phyloP scores from a whole-genome alignment of 2,888 invertebrate species.

The Drosophila pegasa region DNA sequence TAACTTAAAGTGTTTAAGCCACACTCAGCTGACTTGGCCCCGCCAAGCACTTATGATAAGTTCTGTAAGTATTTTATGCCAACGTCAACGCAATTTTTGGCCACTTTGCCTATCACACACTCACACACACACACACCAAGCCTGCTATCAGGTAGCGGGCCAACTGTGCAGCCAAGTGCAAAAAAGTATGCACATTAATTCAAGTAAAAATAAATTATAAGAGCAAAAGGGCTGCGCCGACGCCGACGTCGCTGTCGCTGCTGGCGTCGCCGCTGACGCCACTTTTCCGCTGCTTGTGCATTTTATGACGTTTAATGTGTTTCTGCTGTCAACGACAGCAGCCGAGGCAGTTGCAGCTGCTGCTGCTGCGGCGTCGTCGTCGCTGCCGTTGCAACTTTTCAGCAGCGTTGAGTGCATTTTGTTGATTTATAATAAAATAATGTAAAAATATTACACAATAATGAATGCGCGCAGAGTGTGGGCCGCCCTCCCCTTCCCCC shows the following conservation, averaged over 20 bases:
- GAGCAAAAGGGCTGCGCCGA: conserved; percentile 51
- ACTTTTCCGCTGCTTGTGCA: conserved; percentile 74
- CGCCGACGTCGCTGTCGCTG: conserved; percentile 33
- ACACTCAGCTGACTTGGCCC: conserved; percentile 6
- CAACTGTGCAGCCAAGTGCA: conserved; percentile 78
- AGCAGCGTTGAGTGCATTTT: conserved; percentile 79
- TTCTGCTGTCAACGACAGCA: conserved; percentile 81
- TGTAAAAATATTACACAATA: conserved; percentile 82
- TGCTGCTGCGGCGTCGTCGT: conserved; percentile 27
- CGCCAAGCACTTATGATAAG: conserved; percentile 65
- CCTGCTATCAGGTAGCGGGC: conserved; percentile 71
- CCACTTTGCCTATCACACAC: conserved; percentile 62
- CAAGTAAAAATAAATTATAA: conserved; percentile 80
- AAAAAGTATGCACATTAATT: conserved; percentile 81
- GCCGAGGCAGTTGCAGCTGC: conserved; percentile 37
- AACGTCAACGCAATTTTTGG: conserved; percentile 60
- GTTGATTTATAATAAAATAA: conserved; percentile 83
- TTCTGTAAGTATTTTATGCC: conserved; percentile 63
- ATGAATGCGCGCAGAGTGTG: conserved; percentile 68
- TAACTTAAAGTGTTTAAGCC: conserved; percentile 1
- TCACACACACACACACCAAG: conserved; percentile 6
- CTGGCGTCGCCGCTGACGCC: conserved; percentile 43
- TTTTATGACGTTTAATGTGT: conserved; percentile 82
- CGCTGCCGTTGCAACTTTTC: conserved; percentile 63
- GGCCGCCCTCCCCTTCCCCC: neutral